Percentiles rank a stretch among this genome's conserved stretches.
Evolutionary conservation across 2,113 vertebrate species (phyloP).

Genomic region (Corythornis vintsioides): DNA sequence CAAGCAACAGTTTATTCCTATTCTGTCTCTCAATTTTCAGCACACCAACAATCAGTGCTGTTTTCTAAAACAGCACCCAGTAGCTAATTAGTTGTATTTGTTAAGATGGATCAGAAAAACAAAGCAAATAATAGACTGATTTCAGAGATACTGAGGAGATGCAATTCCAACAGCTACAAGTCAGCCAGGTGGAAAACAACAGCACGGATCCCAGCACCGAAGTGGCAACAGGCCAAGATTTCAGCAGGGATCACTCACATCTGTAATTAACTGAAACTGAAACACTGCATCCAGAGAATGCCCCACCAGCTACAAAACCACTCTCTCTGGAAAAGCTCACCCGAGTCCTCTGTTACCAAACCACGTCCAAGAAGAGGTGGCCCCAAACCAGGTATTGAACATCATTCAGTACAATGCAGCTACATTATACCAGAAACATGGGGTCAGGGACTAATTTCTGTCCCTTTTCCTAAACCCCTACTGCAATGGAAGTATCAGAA

Average conservation of each 20-base stretch:
- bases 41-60: neutral
- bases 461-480: neutral
- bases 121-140: neutral
- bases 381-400: neutral
- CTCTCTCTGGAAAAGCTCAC: neutral
- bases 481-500: neutral
- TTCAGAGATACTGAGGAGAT: neutral
- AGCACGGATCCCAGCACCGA: neutral
- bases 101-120: neutral
- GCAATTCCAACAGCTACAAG: neutral
- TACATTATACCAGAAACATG: neutral
- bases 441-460: neutral
- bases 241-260: neutral
- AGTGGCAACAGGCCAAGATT: neutral
- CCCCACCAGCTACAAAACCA: neutral
- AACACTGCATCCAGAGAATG: neutral
- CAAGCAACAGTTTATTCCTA: neutral
- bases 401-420: neutral
- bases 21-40: neutral
- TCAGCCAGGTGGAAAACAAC: neutral
- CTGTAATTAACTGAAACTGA: neutral
- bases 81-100: neutral
- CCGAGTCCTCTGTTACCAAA: neutral
- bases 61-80: neutral
- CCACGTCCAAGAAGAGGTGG: neutral